Percentiles rank a stretch among this genome's conserved stretches.
phyloP scores from a whole-genome alignment of 2,888 invertebrate genomes.

The Erynnis tages region DNA sequence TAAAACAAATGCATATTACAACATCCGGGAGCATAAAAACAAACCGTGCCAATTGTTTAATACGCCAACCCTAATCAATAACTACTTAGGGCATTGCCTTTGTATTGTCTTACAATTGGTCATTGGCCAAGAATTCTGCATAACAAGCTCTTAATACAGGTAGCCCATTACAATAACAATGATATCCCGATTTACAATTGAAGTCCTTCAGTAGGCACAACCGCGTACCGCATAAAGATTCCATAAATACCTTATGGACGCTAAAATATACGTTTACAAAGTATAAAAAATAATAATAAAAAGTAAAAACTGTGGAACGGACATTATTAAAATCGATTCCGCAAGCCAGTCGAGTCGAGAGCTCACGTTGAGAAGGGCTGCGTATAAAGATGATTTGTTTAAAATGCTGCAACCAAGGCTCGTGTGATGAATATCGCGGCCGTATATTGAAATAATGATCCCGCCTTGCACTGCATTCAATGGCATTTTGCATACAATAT shows the following conservation, averaged over 20 bases:
- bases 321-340: conserved; percentile 64
- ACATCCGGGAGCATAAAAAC: conserved; percentile 16
- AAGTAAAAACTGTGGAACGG: conserved; percentile 31
- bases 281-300: conserved; percentile 11
- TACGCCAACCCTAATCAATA: conserved; percentile 23
- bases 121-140: conserved; percentile 33
- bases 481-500: conserved; percentile 82
- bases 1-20: background rate
- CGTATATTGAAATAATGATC: conserved; percentile 79
- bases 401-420: conserved; percentile 69
- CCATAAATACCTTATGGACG: conserved; percentile 22
- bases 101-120: conserved; percentile 33
- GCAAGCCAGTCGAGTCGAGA: conserved; percentile 38
- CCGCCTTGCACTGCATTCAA: conserved; percentile 78
- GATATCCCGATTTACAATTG: conserved; percentile 25
- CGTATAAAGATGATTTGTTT: conserved; percentile 79
- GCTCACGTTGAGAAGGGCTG: conserved; percentile 46
- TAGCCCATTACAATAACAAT: conserved; percentile 26
- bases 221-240: conserved; percentile 18
- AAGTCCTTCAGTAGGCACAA: conserved; percentile 18
- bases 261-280: conserved; percentile 18
- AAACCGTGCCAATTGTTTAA: conserved; percentile 20
- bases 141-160: conserved; percentile 28
- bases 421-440: conserved; percentile 76
- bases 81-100: conserved; percentile 16